Percentiles rank a stretch among this genome's conserved stretches.
phyloP scores from a whole-genome alignment of 2,113 vertebrate species.

The Noctilio leporinus region DNA sequence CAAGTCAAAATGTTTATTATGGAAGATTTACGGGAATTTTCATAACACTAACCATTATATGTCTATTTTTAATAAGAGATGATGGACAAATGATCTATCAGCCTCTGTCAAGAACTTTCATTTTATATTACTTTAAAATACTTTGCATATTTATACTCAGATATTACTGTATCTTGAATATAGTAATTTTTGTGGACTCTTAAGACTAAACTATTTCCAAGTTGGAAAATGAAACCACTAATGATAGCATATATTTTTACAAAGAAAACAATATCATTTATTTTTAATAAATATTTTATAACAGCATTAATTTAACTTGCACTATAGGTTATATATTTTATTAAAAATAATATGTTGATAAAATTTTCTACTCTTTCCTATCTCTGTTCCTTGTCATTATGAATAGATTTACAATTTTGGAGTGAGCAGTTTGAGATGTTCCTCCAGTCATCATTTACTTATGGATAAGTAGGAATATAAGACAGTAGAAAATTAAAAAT shows the following conservation, averaged over 20 bases:
- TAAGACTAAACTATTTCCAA: not conserved
- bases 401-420: not conserved
- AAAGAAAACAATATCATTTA: not conserved
- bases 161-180: not conserved
- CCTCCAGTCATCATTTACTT: not conserved
- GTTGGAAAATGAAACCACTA: not conserved
- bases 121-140: not conserved
- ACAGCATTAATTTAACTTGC: not conserved
- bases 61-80: conserved; percentile 34
- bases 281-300: not conserved
- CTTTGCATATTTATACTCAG: not conserved
- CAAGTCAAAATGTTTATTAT: not conserved
- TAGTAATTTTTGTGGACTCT: not conserved
- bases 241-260: not conserved
- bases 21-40: not conserved
- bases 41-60: not conserved
- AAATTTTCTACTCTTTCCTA: not conserved
- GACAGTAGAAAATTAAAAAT: not conserved
- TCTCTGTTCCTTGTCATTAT: not conserved
- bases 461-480: not conserved
- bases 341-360: not conserved
- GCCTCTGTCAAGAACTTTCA: not conserved
- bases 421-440: not conserved
- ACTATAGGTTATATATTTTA: not conserved
- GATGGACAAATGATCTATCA: conserved; percentile 21